Evolutionary conservation across 2,888 invertebrate genomes (phyloP).

Genomic region (Eupithecia centaureata): DNA sequence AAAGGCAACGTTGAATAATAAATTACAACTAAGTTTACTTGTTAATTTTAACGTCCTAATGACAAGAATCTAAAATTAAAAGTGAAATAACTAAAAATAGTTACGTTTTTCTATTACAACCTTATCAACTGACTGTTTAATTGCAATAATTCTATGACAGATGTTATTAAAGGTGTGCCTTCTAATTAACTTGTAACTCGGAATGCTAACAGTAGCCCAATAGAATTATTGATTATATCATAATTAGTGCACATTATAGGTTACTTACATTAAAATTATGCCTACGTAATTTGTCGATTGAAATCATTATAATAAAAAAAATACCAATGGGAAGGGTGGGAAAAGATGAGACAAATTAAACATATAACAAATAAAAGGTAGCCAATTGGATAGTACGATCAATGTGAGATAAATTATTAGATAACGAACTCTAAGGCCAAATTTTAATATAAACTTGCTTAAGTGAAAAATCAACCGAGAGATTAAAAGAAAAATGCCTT

Average conservation of each 20-base stretch:
- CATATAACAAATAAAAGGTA: no score
- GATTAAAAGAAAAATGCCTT: no score
- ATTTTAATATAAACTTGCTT: no score
- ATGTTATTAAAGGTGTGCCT: constrained; percentile 38
- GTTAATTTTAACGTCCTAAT: not conserved
- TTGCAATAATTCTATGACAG: constrained; percentile 39
- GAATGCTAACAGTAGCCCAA: not conserved
- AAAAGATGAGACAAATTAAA: no score
- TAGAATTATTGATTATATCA: constrained; percentile 3
- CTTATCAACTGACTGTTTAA: constrained; percentile 23
- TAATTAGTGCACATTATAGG: not conserved
- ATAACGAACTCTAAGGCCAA: no score
- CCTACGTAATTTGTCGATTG: not conserved
- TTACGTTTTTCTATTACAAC: constrained; percentile 6
- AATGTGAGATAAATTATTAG: no score
- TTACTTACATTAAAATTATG: not conserved
- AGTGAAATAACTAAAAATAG: not conserved
- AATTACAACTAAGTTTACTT: not conserved
- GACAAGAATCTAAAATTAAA: constrained; percentile 2
- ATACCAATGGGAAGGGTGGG: not conserved
- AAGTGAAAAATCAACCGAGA: no score
- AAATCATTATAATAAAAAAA: not conserved
- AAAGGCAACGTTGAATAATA: not conserved
- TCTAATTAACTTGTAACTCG: constrained; percentile 37
- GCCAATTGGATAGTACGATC: no score